Evolutionary conservation across 2,113 vertebrate genomes (phyloP).

Genomic region (Erythrolamprus reginae): DNA sequence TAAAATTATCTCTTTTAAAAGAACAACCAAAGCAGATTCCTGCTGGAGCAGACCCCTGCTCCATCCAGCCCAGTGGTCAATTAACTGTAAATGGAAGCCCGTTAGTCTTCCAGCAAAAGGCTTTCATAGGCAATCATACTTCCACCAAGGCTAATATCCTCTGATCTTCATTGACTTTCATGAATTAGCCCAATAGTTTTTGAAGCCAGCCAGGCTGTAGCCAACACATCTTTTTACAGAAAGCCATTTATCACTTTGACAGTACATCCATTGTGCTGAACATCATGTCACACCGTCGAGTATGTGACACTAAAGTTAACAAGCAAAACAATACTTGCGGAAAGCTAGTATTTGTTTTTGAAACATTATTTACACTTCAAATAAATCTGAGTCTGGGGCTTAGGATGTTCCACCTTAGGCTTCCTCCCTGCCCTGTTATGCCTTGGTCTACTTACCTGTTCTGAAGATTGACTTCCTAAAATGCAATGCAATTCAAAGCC

Average conservation of each 20-base stretch:
- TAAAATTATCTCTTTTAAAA: neutral
- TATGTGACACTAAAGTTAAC: neutral
- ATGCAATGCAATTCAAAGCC: too few relatives aligned
- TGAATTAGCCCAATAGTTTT: neutral
- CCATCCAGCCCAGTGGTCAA: neutral
- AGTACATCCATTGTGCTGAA: neutral
- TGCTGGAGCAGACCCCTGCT: neutral
- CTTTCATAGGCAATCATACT: neutral
- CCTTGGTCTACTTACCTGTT: too few relatives aligned
- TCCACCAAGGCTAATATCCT: neutral
- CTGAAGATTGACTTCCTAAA: too few relatives aligned
- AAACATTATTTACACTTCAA: neutral
- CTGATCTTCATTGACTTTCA: neutral
- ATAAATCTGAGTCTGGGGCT: neutral
- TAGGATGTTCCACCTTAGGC: neutral
- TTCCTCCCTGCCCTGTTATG: too few relatives aligned
- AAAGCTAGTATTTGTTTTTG: neutral
- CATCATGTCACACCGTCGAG: neutral
- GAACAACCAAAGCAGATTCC: neutral
- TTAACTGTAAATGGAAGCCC: neutral
- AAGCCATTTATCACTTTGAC: neutral
- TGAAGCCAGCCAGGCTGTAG: neutral
- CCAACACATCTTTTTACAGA: neutral
- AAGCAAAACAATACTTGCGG: neutral
- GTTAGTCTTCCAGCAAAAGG: neutral